phyloP scores from a whole-genome alignment of 2,888 invertebrate species.

The Taphrorychus bicolor region DNA sequence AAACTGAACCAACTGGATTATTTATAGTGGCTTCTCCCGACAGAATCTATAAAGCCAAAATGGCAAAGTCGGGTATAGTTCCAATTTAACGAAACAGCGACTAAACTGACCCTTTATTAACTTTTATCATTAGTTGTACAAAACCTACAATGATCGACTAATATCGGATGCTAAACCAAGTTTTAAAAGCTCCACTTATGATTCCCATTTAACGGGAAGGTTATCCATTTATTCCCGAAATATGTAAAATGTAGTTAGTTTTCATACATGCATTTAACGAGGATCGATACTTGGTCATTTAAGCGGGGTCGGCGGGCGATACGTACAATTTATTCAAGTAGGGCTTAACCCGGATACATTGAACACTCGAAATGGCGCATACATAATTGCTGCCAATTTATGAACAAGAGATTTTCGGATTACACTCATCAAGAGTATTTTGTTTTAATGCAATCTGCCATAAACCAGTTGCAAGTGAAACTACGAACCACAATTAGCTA shows the following conservation, averaged over 20 bases:
- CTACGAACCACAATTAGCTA: not conserved
- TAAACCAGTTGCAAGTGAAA: not conserved
- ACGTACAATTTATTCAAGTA: slow-evolving; percentile 28
- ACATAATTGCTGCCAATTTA: not conserved
- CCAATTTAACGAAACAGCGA: slow-evolving; percentile 11
- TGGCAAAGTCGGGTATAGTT: slow-evolving; percentile 10
- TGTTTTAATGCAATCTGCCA: not conserved
- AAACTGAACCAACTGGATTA: not conserved
- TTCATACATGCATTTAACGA: slow-evolving; percentile 23
- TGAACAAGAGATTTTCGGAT: not conserved
- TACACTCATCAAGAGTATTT: not conserved
- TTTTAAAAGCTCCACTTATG: slow-evolving; percentile 11
- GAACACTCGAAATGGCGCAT: slow-evolving; percentile 22
- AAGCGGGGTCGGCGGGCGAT: slow-evolving; percentile 14
- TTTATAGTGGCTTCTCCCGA: not conserved
- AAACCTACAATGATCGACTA: slow-evolving; percentile 20
- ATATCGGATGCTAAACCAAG: slow-evolving; percentile 8
- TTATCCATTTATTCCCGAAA: slow-evolving; percentile 22
- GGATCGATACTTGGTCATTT: slow-evolving; percentile 24
- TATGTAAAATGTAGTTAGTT: slow-evolving; percentile 27
- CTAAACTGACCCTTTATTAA: slow-evolving; percentile 29
- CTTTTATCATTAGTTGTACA: slow-evolving; percentile 34
- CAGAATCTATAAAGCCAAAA: slow-evolving; percentile 16
- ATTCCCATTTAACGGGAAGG: not conserved
- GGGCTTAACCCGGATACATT: slow-evolving; percentile 22